Conservation (phyloP, 1,140 invertebrate genomes). For the Mactra quadrangularis region DNA sequence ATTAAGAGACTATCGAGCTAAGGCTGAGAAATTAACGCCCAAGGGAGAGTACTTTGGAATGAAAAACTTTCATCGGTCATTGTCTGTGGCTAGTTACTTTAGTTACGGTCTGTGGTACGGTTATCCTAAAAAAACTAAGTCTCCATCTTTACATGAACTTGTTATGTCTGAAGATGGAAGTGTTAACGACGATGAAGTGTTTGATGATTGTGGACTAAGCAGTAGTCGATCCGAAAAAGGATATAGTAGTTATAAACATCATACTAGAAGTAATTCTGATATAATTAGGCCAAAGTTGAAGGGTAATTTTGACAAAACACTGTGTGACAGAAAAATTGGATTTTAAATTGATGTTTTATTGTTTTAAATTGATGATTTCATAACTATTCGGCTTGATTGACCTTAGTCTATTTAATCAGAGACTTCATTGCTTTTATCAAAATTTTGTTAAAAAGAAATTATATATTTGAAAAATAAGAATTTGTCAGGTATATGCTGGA, state of each 20-base stretch:
- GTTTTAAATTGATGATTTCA: too few relatives aligned
- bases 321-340: too few relatives aligned
- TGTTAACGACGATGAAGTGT: constrained; percentile 23
- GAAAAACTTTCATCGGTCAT: constrained; percentile 41
- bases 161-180: constrained; percentile 13
- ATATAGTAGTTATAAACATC: neutral
- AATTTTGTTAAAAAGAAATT: too few relatives aligned
- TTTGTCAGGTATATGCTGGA: too few relatives aligned
- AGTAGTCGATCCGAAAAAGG: constrained; percentile 42
- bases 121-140: constrained; percentile 19
- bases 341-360: too few relatives aligned
- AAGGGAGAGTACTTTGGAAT: constrained; percentile 59
- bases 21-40: constrained; percentile 55
- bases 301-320: too few relatives aligned
- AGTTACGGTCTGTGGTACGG: constrained; percentile 25
- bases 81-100: constrained; percentile 50
- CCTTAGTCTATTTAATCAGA: too few relatives aligned
- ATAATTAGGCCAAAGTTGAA: neutral
- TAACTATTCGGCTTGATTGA: too few relatives aligned
- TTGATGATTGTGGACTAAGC: constrained; percentile 25
- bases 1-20: constrained; percentile 54
- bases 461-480: too few relatives aligned
- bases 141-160: constrained; percentile 39
- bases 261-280: constrained; percentile 25
- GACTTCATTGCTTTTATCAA: too few relatives aligned